phyloP scores from a whole-genome alignment of 2,113 vertebrate species.

The Lepus americanus region DNA sequence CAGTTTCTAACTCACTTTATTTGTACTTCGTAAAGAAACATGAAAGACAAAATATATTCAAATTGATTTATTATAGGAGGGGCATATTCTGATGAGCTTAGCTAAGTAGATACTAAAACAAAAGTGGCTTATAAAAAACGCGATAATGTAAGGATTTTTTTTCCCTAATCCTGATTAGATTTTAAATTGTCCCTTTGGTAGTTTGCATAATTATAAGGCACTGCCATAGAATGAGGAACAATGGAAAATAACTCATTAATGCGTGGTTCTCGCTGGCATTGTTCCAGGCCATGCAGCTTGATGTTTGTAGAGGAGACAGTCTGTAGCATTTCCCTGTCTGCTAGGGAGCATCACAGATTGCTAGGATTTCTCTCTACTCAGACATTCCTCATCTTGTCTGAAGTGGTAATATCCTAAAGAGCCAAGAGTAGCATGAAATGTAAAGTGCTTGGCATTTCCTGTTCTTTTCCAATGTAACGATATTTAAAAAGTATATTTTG shows the following conservation, averaged over 20 bases:
- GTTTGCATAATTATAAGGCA: slow-evolving; percentile 76
- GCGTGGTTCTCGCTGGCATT: slow-evolving; percentile 80
- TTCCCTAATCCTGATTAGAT: slow-evolving; percentile 75
- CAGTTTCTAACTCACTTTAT: slow-evolving; percentile 60
- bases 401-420: slow-evolving; percentile 73
- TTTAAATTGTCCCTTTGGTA: slow-evolving; percentile 68
- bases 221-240: slow-evolving; percentile 61
- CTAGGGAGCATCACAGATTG: slow-evolving; percentile 54
- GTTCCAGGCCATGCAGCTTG: slow-evolving; percentile 79
- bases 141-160: slow-evolving; percentile 70
- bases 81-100: slow-evolving; percentile 73
- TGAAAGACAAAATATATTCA: slow-evolving; percentile 75
- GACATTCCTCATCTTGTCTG: slow-evolving; percentile 80
- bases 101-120: slow-evolving; percentile 78
- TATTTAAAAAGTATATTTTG: slow-evolving; percentile 44
- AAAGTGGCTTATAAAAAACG: slow-evolving; percentile 72
- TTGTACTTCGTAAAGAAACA: slow-evolving; percentile 47
- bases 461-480: slow-evolving; percentile 52
- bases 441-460: slow-evolving; percentile 72
- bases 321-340: slow-evolving; percentile 77
- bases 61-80: slow-evolving; percentile 71
- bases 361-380: slow-evolving; percentile 70
- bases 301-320: slow-evolving; percentile 75
- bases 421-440: slow-evolving; percentile 69
- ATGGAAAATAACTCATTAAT: slow-evolving; percentile 84